A percentile compares a stretch with the other conserved stretches of the same genome.
These are phyloP conservation scores for Lycaon pictus DNA, from an alignment of 2,113 vertebrate genomes.

Conservation along the genomic window DNA sequence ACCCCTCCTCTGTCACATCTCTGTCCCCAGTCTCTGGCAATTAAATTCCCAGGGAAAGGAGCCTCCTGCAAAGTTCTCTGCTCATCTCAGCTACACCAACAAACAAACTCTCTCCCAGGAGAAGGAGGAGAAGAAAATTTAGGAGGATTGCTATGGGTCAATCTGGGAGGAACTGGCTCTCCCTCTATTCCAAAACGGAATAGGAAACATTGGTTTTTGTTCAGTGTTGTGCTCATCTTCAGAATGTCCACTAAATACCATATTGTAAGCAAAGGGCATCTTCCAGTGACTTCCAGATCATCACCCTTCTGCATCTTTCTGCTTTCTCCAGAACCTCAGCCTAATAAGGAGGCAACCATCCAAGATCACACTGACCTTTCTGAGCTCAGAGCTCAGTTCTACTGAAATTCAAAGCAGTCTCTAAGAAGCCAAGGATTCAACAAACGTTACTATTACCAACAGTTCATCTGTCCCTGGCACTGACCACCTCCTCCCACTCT, in stretches of 20 bases:
- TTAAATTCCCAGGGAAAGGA: constrained; percentile 62
- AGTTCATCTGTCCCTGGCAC: neutral
- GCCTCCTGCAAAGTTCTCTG: constrained; percentile 50
- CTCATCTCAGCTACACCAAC: neutral
- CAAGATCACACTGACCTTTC: neutral
- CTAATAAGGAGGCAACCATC: neutral
- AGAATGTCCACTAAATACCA: neutral
- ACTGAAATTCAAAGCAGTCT: neutral
- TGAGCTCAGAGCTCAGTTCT: neutral
- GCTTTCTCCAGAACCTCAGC: neutral
- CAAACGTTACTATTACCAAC: neutral
- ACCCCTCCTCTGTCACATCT: neutral
- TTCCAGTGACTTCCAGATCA: neutral
- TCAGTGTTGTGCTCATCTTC: neutral
- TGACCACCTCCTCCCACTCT: neutral
- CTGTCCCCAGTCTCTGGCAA: constrained; percentile 61
- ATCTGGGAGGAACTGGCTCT: neutral
- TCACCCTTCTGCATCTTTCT: neutral
- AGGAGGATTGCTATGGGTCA: neutral
- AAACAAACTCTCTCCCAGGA: constrained; percentile 36
- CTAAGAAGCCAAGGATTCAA: neutral
- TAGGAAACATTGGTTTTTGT: neutral
- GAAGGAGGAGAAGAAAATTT: neutral
- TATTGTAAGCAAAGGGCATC: neutral
- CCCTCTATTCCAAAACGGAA: neutral